Evolutionary conservation across 64 coral and sea anemone species (phyloP).

Genomic region (Montipora foliosa): DNA sequence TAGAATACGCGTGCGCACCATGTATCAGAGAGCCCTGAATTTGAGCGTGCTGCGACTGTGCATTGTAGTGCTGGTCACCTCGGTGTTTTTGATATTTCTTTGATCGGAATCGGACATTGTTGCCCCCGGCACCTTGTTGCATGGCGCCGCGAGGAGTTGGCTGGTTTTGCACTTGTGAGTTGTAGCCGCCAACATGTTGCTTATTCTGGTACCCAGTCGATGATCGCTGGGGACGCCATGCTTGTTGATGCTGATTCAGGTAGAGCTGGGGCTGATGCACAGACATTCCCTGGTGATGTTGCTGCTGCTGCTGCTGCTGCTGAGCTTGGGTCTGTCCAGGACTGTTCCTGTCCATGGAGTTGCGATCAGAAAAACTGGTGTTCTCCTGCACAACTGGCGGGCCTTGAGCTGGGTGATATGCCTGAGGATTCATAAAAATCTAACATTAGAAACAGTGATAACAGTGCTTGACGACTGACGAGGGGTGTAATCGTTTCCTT

Average conservation of each 20-base stretch:
- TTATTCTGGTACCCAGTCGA: constrained; percentile 20
- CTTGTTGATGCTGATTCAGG: constrained; percentile 30
- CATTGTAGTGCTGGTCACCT: constrained; percentile 7
- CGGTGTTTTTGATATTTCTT: constrained; percentile 23
- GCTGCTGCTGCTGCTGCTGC: constrained; percentile 35
- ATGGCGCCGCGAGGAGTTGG: constrained; percentile 34
- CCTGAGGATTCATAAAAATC: neutral
- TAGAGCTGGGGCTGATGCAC: constrained; percentile 22
- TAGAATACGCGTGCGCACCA: constrained; percentile 11
- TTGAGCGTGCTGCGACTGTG: constrained; percentile 27
- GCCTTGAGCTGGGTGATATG: constrained; percentile 7
- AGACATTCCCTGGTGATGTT: constrained; percentile 36
- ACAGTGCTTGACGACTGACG: neutral
- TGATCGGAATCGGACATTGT: neutral
- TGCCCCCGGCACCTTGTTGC: constrained; percentile 1
- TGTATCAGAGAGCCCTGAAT: neutral
- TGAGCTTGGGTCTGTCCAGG: neutral
- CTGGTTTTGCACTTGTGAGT: constrained; percentile 25
- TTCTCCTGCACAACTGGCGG: constrained; percentile 40
- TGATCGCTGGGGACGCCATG: constrained; percentile 10
- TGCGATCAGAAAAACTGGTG: constrained; percentile 44
- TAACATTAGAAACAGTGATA: neutral
- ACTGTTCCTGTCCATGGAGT: constrained; percentile 22
- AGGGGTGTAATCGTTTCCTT: too few species aligned
- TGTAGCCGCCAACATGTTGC: neutral